A percentile compares a stretch with the other conserved stretches of the same genome.
Evolutionary conservation across 2,113 vertebrate species (phyloP).

Genomic region (Prochilodus magdalenae): DNA sequence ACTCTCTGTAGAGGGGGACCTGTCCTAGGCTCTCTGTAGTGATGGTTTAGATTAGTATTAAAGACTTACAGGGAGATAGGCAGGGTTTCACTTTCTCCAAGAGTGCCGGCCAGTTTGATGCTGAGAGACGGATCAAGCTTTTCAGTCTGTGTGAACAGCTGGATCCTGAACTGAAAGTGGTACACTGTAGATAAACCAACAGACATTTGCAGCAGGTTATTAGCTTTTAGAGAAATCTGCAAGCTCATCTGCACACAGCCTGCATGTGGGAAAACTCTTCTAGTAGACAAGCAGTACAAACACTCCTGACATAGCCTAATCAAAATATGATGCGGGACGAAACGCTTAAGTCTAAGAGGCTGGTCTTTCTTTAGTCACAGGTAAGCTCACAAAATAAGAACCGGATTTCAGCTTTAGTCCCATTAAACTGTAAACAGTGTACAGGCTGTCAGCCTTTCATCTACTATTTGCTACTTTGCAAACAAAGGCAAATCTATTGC

Average conservation of each 20-base stretch:
- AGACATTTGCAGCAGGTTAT: neutral
- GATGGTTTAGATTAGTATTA: neutral
- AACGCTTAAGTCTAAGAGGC: no score
- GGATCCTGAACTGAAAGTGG: conserved; percentile 93
- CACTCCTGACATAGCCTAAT: neutral
- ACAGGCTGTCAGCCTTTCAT: no score
- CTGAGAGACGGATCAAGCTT: conserved; percentile 77
- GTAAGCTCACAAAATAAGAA: no score
- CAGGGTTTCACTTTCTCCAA: conserved; percentile 80
- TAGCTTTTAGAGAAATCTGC: neutral
- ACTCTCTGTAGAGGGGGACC: no score
- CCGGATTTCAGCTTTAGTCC: no score
- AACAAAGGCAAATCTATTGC: no score
- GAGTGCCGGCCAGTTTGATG: conserved; percentile 84
- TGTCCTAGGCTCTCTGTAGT: no score
- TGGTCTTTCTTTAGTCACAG: no score
- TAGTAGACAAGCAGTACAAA: neutral
- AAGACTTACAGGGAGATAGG: conserved; percentile 84
- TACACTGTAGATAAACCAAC: conserved; percentile 75
- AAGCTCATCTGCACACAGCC: neutral
- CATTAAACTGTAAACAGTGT: no score
- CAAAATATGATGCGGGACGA: no score
- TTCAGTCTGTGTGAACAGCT: conserved; percentile 82
- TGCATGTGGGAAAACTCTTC: neutral
- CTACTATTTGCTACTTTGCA: no score